A percentile compares a stretch with the other conserved stretches of the same genome.
These are phyloP conservation scores for Tethya wilhelma DNA, from an alignment of 37 sponge, comb jelly and placozoan genomes.

Conservation along the genomic window DNA sequence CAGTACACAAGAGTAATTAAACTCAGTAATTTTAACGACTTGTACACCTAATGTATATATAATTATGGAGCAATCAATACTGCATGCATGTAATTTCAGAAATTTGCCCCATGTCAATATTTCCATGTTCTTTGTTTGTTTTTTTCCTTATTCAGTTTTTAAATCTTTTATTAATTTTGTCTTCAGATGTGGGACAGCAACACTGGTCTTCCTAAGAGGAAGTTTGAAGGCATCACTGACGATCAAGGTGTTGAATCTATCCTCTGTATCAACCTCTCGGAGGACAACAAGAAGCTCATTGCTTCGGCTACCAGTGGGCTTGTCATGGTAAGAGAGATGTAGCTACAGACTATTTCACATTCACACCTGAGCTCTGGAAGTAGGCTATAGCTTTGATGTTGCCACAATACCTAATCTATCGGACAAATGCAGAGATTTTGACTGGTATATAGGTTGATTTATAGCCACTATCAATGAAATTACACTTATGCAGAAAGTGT, in stretches of 20 bases:
- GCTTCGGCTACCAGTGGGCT: constrained; percentile 61
- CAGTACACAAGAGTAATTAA: neutral
- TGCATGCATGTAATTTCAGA: neutral
- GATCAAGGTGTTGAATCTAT: constrained; percentile 30
- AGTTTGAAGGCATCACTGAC: neutral
- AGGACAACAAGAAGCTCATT: constrained; percentile 51
- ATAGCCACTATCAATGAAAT: no score
- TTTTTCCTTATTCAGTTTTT: neutral
- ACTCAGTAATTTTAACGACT: no score
- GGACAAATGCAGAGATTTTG: no score
- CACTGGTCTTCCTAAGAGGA: neutral
- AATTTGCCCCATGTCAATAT: neutral
- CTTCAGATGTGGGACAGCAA: constrained; percentile 56
- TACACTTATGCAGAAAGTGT: no score
- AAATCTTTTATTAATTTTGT: neutral
- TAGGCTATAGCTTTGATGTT: neutral
- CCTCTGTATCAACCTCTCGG: constrained; percentile 59
- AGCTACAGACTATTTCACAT: neutral
- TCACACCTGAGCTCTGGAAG: no score
- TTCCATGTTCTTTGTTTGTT: neutral
- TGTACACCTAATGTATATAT: no score
- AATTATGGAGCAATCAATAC: no score
- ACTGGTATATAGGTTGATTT: no score
- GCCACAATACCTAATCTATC: neutral
- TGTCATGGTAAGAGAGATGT: constrained; percentile 36